phyloP scores from a whole-genome alignment of 2,113 vertebrate species.

The Candoia aspera region DNA sequence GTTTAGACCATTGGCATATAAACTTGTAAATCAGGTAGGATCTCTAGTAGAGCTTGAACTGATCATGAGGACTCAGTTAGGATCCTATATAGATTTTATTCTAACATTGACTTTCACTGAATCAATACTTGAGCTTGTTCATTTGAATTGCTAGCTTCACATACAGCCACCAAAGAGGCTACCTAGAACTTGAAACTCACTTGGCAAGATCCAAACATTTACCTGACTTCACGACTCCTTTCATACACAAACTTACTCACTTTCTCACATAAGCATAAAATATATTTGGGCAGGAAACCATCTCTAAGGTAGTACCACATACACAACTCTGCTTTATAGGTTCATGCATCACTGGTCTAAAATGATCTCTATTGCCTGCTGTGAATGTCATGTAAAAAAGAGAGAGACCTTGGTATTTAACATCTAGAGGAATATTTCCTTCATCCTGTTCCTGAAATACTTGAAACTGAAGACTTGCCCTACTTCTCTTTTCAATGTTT shows the following conservation, averaged over 20 bases:
- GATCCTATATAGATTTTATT: not conserved
- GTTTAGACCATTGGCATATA: not conserved
- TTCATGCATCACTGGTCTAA: not conserved
- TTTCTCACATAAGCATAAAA: not conserved
- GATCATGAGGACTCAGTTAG: not conserved
- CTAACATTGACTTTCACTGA: not conserved
- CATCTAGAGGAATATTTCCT: not conserved
- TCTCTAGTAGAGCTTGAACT: not conserved
- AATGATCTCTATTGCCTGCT: not conserved
- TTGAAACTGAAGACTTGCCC: not conserved
- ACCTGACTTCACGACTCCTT: not conserved
- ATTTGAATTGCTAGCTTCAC: not conserved
- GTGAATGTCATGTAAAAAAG: not conserved
- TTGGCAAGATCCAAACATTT: not conserved
- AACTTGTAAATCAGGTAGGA: not conserved
- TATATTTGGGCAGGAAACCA: not conserved
- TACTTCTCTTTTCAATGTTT: not conserved
- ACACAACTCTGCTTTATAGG: not conserved
- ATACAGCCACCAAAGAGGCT: not conserved
- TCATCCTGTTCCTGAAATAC: not conserved
- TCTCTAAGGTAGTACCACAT: not conserved
- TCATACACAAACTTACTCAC: not conserved
- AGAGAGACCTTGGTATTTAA: not conserved
- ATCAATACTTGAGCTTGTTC: not conserved
- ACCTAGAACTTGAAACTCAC: not conserved